Evolutionary conservation across 2,888 invertebrate species (phyloP).

Genomic region (Pandemis heparana): DNA sequence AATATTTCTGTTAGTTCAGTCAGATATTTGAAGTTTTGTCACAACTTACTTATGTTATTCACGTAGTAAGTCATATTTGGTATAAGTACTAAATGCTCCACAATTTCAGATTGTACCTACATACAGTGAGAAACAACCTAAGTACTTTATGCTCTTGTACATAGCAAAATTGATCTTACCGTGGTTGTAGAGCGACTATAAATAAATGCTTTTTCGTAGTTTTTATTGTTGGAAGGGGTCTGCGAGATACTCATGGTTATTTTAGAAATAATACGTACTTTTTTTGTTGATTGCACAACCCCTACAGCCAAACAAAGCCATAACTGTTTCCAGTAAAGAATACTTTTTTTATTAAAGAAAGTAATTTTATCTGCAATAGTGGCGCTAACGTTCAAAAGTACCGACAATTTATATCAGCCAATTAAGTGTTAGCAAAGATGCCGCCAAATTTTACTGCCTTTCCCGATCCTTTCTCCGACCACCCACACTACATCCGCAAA

Average conservation of each 20-base stretch:
- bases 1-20: too few species aligned
- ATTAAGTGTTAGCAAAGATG: slow-evolving; percentile 55
- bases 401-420: slow-evolving; percentile 75
- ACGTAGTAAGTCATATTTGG: too few species aligned
- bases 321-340: slow-evolving; percentile 75
- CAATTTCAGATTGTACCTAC: too few species aligned
- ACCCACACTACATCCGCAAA: slow-evolving; percentile 70
- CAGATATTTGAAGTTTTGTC: too few species aligned
- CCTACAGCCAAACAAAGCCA: slow-evolving; percentile 50
- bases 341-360: slow-evolving; percentile 64
- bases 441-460: slow-evolving; percentile 65
- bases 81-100: too few species aligned
- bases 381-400: slow-evolving; percentile 67
- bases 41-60: too few species aligned
- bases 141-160: too few species aligned
- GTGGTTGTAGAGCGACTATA: background rate
- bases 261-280: slow-evolving; percentile 13
- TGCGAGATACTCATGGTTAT: background rate
- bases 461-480: slow-evolving; percentile 64
- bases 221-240: slow-evolving; percentile 31
- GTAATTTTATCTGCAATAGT: slow-evolving; percentile 59
- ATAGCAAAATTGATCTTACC: too few species aligned
- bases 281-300: slow-evolving; percentile 45
- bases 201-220: slow-evolving; percentile 9
- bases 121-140: too few species aligned